These are phyloP conservation scores for Piscicola geometra DNA, from an alignment of 2,888 invertebrate species.

Conservation along the genomic window DNA sequence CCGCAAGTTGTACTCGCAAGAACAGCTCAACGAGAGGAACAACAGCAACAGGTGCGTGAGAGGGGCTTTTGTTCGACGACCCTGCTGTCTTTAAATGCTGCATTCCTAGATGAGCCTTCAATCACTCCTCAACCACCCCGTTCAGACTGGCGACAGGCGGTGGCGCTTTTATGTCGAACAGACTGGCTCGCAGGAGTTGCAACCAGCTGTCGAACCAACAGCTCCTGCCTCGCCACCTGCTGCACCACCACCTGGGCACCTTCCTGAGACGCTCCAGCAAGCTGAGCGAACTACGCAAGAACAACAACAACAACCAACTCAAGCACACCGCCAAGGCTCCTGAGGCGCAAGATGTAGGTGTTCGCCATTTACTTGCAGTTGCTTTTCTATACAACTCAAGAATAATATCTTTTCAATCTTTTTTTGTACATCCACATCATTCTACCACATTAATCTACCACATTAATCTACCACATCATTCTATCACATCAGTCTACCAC, in stretches of 20 bases:
- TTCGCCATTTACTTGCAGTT: neutral
- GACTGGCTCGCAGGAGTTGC: slow-evolving; percentile 9
- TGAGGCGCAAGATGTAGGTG: neutral
- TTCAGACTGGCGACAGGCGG: neutral
- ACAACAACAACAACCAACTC: slow-evolving; percentile 25
- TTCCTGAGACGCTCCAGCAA: slow-evolving; percentile 7
- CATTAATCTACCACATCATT: too few relatives aligned
- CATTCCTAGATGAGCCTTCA: too few relatives aligned
- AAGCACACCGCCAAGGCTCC: neutral
- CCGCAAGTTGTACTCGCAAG: neutral
- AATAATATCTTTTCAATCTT: neutral
- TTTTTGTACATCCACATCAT: neutral
- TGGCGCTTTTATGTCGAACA: slow-evolving; percentile 20
- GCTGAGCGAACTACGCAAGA: slow-evolving; percentile 13
- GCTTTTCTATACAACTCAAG: neutral
- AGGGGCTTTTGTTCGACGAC: neutral
- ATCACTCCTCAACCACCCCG: neutral
- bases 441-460: neutral
- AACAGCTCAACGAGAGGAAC: slow-evolving; percentile 78
- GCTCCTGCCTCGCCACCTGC: neutral
- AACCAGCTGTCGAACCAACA: neutral
- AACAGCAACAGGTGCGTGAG: slow-evolving; percentile 59
- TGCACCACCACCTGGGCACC: slow-evolving; percentile 29
- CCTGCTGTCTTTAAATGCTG: too few relatives aligned
- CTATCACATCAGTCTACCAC: too few relatives aligned